phyloP scores from a whole-genome alignment of 2,797 vertebrate species.

The Hypotaenidia okinawae region DNA sequence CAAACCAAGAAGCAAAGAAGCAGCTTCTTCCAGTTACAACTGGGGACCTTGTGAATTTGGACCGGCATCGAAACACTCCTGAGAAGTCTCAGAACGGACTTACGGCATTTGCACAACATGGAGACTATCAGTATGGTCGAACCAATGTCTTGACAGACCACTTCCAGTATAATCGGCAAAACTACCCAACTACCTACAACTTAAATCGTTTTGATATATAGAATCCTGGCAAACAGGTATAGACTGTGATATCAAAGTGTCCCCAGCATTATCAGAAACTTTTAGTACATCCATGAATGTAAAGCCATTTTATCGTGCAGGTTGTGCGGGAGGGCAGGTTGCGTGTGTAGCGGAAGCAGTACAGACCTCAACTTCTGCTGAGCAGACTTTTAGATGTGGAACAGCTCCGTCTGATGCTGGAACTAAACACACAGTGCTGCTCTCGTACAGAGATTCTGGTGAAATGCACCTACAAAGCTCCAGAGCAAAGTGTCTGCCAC shows the following conservation, averaged over 20 bases:
- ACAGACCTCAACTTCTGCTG: neutral
- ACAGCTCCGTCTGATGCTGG: neutral
- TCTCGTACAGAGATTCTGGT: neutral
- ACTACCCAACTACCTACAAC: conserved; percentile 80
- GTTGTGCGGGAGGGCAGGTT: neutral
- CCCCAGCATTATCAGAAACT: conserved; percentile 58
- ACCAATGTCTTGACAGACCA: conserved; percentile 87
- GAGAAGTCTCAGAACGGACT: conserved; percentile 90
- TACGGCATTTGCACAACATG: conserved; percentile 78
- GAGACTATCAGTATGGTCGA: conserved; percentile 85
- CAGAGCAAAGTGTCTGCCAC: neutral
- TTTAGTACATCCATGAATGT: conserved; percentile 60
- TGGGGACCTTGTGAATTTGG: conserved; percentile 83
- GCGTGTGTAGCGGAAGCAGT: neutral
- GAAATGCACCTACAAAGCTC: neutral
- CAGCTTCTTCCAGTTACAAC: conserved; percentile 87
- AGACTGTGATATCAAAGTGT: conserved; percentile 31
- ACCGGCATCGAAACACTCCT: conserved; percentile 62
- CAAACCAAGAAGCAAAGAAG: conserved; percentile 88
- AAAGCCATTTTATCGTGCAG: conserved; percentile 3
- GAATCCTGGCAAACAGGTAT: neutral
- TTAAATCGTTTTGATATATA: conserved; percentile 91
- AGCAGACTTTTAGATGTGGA: neutral
- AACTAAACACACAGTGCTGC: neutral
- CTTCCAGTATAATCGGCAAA: conserved; percentile 90